A percentile compares a stretch with the other conserved stretches of the same genome.
Conservation (phyloP, 1,140 invertebrate species). For the Drosophila sechellia region DNA sequence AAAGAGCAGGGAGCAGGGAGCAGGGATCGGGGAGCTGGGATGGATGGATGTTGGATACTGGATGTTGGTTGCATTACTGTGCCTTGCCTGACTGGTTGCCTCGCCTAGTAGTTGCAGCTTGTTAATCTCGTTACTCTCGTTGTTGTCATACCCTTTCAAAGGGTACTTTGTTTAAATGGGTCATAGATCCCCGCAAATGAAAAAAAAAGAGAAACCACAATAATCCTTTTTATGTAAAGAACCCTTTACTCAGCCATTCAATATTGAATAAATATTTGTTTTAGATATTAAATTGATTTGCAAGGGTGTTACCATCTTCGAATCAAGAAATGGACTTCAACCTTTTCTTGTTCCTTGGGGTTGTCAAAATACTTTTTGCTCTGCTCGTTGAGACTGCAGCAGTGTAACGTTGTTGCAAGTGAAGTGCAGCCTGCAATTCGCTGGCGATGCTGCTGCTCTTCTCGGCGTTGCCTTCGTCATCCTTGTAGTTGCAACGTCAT, state of each 20-base stretch:
- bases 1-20: constrained; percentile 20
- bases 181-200: not conserved
- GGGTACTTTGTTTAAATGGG: not conserved
- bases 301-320: constrained; percentile 3
- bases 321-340: no score
- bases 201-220: no score
- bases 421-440: constrained; percentile 64
- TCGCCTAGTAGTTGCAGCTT: constrained; percentile 75
- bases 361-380: constrained; percentile 74
- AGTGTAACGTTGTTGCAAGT: constrained; percentile 45
- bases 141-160: constrained; percentile 18
- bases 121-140: constrained; percentile 68
- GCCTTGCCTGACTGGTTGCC: constrained; percentile 55
- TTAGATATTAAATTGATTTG: not conserved
- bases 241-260: no score
- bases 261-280: no score
- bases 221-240: no score
- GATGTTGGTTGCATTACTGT: constrained; percentile 45
- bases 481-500: constrained; percentile 73
- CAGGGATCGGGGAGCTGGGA: constrained; percentile 20
- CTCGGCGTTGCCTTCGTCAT: constrained; percentile 36
- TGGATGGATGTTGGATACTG: constrained; percentile 4
- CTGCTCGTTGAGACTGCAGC: constrained; percentile 60
- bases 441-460: constrained; percentile 24
- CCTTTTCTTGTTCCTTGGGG: constrained; percentile 42